Conservation (phyloP, 2,888 invertebrate genomes). For the Agrenia bidenticulata region DNA sequence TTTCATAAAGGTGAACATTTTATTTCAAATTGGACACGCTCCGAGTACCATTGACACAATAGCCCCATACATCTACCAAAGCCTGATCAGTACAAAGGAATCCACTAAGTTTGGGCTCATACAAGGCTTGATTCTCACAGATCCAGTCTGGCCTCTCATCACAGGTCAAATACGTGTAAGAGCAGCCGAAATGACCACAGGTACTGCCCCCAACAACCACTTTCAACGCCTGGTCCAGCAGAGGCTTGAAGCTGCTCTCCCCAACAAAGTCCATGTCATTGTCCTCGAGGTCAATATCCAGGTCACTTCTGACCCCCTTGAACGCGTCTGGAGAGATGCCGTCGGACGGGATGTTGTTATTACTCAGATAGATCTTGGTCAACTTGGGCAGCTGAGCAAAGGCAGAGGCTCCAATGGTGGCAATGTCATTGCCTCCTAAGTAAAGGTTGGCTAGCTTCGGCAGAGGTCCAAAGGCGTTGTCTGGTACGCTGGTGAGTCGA, state of each 20-base stretch:
- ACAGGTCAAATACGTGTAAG: neutral
- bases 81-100: neutral
- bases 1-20: too few species aligned
- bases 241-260: neutral
- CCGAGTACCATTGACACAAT: too few species aligned
- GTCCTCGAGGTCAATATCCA: neutral
- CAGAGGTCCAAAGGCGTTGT: neutral
- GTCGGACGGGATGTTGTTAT: neutral
- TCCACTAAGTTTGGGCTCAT: neutral
- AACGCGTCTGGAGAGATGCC: neutral
- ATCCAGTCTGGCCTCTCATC: conserved; percentile 12
- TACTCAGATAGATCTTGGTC: neutral
- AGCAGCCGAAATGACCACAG: neutral
- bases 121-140: neutral
- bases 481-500: neutral
- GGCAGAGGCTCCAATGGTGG: neutral
- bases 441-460: neutral
- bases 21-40: too few species aligned
- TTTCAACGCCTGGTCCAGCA: neutral
- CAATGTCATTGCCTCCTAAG: neutral
- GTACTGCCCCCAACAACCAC: neutral
- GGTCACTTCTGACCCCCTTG: neutral
- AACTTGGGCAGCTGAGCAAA: neutral
- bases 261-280: neutral
- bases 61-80: too few species aligned